These are phyloP conservation scores for Rafetus swinhoei DNA, from an alignment of 2,113 vertebrate genomes.

Conservation along the genomic window DNA sequence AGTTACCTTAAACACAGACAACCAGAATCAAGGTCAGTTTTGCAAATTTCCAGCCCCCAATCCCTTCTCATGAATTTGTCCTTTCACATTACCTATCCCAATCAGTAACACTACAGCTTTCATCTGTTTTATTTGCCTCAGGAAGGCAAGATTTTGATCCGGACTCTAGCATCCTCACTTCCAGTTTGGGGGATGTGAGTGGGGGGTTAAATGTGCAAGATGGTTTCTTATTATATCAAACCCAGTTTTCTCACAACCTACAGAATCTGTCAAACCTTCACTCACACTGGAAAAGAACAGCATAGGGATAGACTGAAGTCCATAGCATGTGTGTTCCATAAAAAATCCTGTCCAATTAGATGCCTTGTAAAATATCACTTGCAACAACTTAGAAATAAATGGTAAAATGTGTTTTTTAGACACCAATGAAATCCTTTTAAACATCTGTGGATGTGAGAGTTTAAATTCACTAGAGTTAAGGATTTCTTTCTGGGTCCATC, in stretches of 20 bases:
- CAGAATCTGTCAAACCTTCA: not conserved
- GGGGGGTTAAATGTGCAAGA: not conserved
- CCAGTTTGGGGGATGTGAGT: not conserved
- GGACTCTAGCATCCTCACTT: not conserved
- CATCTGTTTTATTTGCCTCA: not conserved
- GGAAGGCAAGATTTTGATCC: not conserved
- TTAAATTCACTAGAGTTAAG: not conserved
- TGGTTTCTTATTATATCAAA: not conserved
- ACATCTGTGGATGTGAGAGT: not conserved
- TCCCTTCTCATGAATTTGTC: not conserved
- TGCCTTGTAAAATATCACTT: not conserved
- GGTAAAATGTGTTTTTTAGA: not conserved
- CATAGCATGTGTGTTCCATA: not conserved
- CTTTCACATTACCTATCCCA: not conserved
- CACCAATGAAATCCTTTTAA: not conserved
- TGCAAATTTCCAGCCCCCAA: not conserved
- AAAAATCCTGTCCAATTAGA: not conserved
- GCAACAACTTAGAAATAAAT: not conserved
- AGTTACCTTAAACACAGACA: not conserved
- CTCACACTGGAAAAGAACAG: not conserved
- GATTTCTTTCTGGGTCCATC: not conserved
- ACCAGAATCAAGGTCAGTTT: not conserved
- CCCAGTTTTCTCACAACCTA: not conserved
- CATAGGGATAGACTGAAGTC: rapidly evolving
- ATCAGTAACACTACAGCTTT: not conserved